A percentile compares a stretch with the other conserved stretches of the same genome.
phyloP scores from a whole-genome alignment of 2,888 invertebrate genomes.

The Magallana nippona region DNA sequence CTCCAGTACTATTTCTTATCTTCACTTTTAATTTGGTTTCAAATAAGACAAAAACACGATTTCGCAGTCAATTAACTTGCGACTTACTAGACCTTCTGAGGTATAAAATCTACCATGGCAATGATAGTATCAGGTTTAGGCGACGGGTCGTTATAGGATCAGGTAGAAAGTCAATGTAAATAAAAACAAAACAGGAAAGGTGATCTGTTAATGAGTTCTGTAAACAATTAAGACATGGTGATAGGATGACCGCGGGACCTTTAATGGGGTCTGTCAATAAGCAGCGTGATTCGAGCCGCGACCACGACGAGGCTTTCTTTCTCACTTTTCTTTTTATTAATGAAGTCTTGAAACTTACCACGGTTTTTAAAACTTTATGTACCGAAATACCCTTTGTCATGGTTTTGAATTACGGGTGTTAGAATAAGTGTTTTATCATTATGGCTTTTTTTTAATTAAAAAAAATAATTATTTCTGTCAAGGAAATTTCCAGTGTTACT shows the following conservation, averaged over 20 bases:
- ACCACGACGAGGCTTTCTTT: background rate
- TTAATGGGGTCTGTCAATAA: constrained; percentile 14
- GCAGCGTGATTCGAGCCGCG: background rate
- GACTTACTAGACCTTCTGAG: background rate
- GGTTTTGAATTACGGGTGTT: background rate
- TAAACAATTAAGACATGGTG: background rate
- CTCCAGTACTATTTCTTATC: background rate
- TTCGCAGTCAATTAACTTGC: background rate
- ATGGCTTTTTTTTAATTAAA: background rate
- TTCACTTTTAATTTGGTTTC: background rate
- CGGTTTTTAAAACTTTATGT: background rate
- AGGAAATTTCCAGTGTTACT: background rate
- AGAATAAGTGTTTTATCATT: background rate
- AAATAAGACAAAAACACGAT: background rate
- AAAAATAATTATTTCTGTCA: constrained; percentile 4
- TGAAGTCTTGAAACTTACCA: background rate
- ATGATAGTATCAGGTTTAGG: background rate
- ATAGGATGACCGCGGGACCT: background rate
- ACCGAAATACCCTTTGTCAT: background rate
- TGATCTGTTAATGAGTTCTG: constrained; percentile 10
- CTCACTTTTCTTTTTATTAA: no score
- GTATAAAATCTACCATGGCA: background rate
- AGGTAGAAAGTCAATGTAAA: constrained; percentile 17
- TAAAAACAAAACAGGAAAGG: constrained; percentile 27
- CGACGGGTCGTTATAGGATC: constrained; percentile 10